Evolutionary conservation across 2,113 vertebrate genomes (phyloP), one percentile per base, ranked within the genome.

Genomic region (Mohoua ochrocephala): DNA sequence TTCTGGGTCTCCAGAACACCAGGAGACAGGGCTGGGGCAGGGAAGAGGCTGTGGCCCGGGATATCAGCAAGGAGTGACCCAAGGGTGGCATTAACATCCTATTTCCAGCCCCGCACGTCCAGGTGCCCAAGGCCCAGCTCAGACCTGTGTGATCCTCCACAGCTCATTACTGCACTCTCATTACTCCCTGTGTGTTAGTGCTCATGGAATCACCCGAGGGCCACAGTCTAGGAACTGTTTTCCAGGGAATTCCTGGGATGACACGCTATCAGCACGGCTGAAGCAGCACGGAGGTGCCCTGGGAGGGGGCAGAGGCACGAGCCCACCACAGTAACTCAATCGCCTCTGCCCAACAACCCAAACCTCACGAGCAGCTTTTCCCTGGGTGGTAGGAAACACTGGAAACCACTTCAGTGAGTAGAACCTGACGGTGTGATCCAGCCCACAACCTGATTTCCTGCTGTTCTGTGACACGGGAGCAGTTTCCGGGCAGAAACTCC

Each of bases 361-460:
- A 50, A 9, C 9, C n/a, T 17, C n/a, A 5, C 0, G 0, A 0
- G 8, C 5, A n/a, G 49, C 39, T 42, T 42, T 61, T 11, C 10
- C 50, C 60, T 39, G 54, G 11, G 45, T 28, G 23, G 33, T 1
- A 28, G 28, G 74, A 78, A 86, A 68, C 63, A 27, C 37, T 60
- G 45, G 45, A 52, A 87, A 78, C 23, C 73, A 60, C 74, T 45
- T 53, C 54, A 61, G 23, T 24, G 54, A 42, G 41, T 1, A 42
- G 6, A 81, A 78, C 41, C 30, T 19, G 5, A 8, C 0, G 1
- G 13, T 9, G n/a, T 2, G 4, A 47, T 22, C 37, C 45, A n/a
- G 28, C 24, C 41, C 60, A 60, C 39, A 61, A 39, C 1, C 50
- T 21, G 27, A 28, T 41, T 31, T 44, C 31, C 73, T 83, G 44